Evolutionary conservation across 2,797 vertebrate genomes (phyloP), one percentile per base, ranked within the genome.

Genomic region (Chromobotia macracanthus): DNA sequence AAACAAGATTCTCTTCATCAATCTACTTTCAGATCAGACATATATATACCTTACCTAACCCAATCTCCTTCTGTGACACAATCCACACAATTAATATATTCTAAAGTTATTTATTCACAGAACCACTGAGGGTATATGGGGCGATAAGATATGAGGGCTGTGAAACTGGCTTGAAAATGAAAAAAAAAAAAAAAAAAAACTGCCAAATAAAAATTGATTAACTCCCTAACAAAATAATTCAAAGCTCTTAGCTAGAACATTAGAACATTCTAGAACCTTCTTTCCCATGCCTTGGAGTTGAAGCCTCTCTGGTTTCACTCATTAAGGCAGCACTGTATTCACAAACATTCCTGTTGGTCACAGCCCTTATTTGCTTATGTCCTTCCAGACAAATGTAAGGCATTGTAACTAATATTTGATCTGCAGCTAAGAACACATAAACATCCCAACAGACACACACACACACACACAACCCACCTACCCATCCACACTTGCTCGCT

Each of bases 1-100:
- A 53, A 72, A 74, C 79, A 77, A 78, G 83, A 60, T 82, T 84
- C 44, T 56, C n/a, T 74, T 80, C 44, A 38, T 63, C 23, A 68
- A 72, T 71, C n/a, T 50, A 65, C 75, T 61, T 58, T 60, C 65
- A 51, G 41, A 75, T 55, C 60, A 50, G 10, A 64, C 8, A 21
- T 50, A 23, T 50, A 23, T 79, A 65, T n/a, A 53, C 46, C 46
- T 46, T 56, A 72, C 71, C 10, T 21, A 70, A 65, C 56, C 53
- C 67, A 71, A 71, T 19, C 41, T 84, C 71, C 48, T 65, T 23
- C 51, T 48, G n/a, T 69, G 60, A 35, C 18, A 55, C 10, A 55
- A 60, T 25, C 51, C 51, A 35, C n/a, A 71, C 23, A 65, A 41
- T 67, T 23, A 31, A 3, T 31, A 31, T 31, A 31, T 3, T 70